A percentile compares a stretch with the other conserved stretches of the same genome.
Evolutionary conservation across 2,888 invertebrate genomes (phyloP).

Genomic region (Lasius fuliginosus): DNA sequence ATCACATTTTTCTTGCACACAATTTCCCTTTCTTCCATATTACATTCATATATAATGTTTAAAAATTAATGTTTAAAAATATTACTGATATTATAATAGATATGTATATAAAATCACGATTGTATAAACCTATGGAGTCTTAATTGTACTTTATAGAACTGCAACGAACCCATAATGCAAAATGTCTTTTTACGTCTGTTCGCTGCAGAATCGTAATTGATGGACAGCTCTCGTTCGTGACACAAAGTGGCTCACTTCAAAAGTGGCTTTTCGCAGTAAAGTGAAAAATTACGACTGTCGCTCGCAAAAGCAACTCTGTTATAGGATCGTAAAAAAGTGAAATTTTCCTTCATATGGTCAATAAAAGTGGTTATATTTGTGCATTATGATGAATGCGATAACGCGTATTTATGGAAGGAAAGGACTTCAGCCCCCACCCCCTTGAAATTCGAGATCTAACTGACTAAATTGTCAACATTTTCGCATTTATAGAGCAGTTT

Average conservation of each 20-base stretch:
- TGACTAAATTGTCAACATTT: too few relatives aligned
- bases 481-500: too few relatives aligned
- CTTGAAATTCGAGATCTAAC: too few relatives aligned
- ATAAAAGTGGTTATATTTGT: slow-evolving; percentile 26
- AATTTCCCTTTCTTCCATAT: background rate
- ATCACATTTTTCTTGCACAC: background rate
- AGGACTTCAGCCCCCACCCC: too few relatives aligned
- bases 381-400: background rate
- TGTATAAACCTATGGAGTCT: slow-evolving; percentile 7
- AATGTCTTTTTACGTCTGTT: slow-evolving; percentile 29
- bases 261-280: slow-evolving; percentile 35
- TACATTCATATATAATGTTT: background rate
- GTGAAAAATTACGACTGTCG: slow-evolving; percentile 47
- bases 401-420: background rate
- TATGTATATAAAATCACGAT: slow-evolving; percentile 20
- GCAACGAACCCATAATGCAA: slow-evolving; percentile 30
- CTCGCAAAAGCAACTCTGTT: slow-evolving; percentile 26
- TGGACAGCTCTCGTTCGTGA: slow-evolving; percentile 2
- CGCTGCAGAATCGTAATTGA: slow-evolving; percentile 30
- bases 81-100: background rate
- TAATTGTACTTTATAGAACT: background rate
- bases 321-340: slow-evolving; percentile 23
- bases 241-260: slow-evolving; percentile 6
- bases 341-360: slow-evolving; percentile 22
- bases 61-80: background rate